Evolutionary conservation across 2,797 vertebrate genomes (phyloP).

Genomic region (Crypturellus tataupa): DNA sequence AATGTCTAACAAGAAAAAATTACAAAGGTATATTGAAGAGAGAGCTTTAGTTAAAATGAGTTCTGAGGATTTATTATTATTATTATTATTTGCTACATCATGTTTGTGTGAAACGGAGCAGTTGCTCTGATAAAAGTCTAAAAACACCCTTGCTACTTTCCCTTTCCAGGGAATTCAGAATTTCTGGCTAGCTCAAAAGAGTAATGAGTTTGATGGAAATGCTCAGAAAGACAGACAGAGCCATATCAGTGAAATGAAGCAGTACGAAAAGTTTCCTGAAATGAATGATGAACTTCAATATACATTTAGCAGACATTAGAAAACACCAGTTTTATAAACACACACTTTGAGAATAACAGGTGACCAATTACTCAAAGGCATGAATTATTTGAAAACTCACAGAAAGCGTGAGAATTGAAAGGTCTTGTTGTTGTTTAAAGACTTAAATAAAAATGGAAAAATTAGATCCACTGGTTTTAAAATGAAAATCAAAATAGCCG

Average conservation of each 20-base stretch:
- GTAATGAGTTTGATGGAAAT: background rate
- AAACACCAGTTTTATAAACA: background rate
- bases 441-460: background rate
- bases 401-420: background rate
- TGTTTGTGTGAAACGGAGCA: background rate
- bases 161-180: background rate
- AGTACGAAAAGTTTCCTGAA: background rate
- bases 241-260: background rate
- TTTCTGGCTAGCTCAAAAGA: background rate
- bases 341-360: background rate
- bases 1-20: background rate
- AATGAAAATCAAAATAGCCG: background rate
- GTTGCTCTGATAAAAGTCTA: background rate
- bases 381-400: background rate
- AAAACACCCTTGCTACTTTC: background rate
- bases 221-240: background rate
- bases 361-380: background rate
- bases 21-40: background rate
- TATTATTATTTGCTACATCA: background rate
- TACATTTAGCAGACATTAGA: background rate
- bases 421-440: background rate
- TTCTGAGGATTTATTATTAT: background rate
- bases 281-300: background rate
- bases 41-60: background rate
- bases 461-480: background rate